These are phyloP conservation scores for Zaprionus kolodkinae DNA, from an alignment of 1,140 invertebrate species.

Conservation along the genomic window DNA sequence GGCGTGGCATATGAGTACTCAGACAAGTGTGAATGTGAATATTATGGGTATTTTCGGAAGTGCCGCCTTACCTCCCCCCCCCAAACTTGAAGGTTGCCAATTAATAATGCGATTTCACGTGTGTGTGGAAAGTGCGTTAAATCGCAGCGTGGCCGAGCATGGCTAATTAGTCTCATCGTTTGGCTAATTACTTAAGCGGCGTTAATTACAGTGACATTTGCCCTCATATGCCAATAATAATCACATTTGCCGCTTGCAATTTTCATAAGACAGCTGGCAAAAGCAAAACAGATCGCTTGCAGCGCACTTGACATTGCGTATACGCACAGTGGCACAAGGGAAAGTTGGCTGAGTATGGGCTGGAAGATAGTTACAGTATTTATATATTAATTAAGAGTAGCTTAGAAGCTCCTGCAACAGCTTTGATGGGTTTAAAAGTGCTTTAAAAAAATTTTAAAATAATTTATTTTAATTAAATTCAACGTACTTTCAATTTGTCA, in stretches of 20 bases:
- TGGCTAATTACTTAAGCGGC: constrained; percentile 26
- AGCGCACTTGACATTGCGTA: background rate
- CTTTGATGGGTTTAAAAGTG: background rate
- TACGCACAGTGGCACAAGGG: background rate
- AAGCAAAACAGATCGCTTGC: background rate
- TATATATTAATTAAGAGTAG: too few species aligned
- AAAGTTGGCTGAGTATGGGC: too few species aligned
- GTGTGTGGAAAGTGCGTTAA: background rate
- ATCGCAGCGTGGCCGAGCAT: constrained; percentile 5
- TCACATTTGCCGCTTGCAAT: constrained; percentile 19
- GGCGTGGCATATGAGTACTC: constrained; percentile 4
- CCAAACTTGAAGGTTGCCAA: constrained; percentile 3
- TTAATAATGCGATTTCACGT: constrained; percentile 24
- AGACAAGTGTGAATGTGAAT: constrained; percentile 8
- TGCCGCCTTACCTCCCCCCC: background rate
- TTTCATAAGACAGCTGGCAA: background rate
- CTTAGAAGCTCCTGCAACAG: background rate
- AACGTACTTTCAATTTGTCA: too few species aligned
- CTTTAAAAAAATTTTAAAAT: too few species aligned
- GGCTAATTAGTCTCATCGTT: background rate
- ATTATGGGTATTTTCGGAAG: constrained; percentile 1
- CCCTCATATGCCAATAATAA: constrained; percentile 2
- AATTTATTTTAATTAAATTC: too few species aligned
- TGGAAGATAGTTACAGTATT: too few species aligned
- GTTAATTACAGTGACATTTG: constrained; percentile 26